phyloP scores from a whole-genome alignment of 2,888 invertebrate genomes.

The Drosophila imparisetae region DNA sequence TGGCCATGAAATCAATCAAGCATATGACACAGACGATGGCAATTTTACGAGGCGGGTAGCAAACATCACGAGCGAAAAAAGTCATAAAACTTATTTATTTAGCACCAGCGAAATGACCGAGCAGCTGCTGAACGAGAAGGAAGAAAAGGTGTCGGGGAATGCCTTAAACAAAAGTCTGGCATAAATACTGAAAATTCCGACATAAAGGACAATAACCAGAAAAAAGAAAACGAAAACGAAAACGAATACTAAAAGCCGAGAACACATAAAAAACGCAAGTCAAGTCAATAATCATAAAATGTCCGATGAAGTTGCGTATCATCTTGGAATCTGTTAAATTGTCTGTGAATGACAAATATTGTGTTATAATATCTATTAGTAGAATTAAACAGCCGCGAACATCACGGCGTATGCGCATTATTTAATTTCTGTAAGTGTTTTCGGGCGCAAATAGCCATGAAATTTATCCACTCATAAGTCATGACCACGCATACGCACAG shows the following conservation, averaged over 20 bases:
- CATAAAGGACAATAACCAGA: conserved; percentile 24
- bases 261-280: conserved; percentile 41
- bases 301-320: conserved; percentile 38
- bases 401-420: conserved; percentile 71
- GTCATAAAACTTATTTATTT: conserved; percentile 80
- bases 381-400: conserved; percentile 65
- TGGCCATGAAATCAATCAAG: conserved; percentile 75
- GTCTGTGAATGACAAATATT: conserved; percentile 79
- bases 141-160: conserved; percentile 10
- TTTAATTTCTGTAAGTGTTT: conserved; percentile 76
- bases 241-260: conserved; percentile 6
- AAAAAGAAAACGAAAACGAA: conserved; percentile 5
- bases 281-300: conserved; percentile 77
- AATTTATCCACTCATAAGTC: conserved; percentile 46
- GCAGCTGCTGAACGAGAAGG: conserved; percentile 27
- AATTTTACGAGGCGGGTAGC: conserved; percentile 64
- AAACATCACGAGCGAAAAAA: conserved; percentile 45
- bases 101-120: conserved; percentile 51
- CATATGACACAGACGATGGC: conserved; percentile 56
- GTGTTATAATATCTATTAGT: conserved; percentile 78
- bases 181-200: conserved; percentile 59
- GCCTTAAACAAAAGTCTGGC: conserved; percentile 62
- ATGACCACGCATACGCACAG: conserved; percentile 12
- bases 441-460: conserved; percentile 56
- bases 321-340: conserved; percentile 72